Percentiles rank a stretch among this genome's conserved stretches.
phyloP scores from a whole-genome alignment of 1,140 invertebrate genomes.

The Oryzaephilus surinamensis region DNA sequence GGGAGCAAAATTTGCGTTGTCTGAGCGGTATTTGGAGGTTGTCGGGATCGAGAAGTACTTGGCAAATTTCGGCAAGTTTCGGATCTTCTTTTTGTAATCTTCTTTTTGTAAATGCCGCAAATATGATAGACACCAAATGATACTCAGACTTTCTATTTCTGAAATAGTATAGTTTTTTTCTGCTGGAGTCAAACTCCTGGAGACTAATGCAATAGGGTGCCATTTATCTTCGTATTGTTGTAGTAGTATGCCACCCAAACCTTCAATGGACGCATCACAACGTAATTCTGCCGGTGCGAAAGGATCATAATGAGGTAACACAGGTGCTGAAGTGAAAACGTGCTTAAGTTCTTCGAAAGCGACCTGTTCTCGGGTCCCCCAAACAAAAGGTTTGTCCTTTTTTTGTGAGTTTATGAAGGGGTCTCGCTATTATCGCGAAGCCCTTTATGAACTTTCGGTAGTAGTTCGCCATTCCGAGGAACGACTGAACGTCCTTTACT shows the following conservation, averaged over 20 bases:
- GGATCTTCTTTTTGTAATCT: neutral
- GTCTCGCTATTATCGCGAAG: constrained; percentile 1
- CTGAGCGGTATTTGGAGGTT: neutral
- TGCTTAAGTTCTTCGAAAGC: constrained; percentile 3
- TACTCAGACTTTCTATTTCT: neutral
- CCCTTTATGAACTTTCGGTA: constrained; percentile 6
- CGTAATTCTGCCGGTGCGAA: neutral
- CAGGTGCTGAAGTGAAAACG: constrained; percentile 1
- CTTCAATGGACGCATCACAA: constrained; percentile 12
- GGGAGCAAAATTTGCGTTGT: too few relatives aligned
- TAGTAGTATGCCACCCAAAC: too few relatives aligned
- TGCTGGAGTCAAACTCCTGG: neutral
- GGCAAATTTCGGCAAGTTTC: neutral
- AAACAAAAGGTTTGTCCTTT: neutral
- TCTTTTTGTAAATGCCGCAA: neutral
- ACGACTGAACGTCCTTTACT: neutral
- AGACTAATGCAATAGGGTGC: neutral
- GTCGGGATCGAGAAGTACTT: neutral
- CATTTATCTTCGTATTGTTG: too few relatives aligned
- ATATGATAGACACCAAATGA: neutral
- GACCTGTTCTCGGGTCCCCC: neutral
- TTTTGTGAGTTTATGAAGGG: neutral
- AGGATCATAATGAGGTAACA: neutral
- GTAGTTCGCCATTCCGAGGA: constrained; percentile 4
- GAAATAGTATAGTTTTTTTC: neutral